Percentiles rank a stretch among this genome's conserved stretches.
phyloP scores from a whole-genome alignment of 2,888 invertebrate genomes.

The Drosophila fulvimacula region DNA sequence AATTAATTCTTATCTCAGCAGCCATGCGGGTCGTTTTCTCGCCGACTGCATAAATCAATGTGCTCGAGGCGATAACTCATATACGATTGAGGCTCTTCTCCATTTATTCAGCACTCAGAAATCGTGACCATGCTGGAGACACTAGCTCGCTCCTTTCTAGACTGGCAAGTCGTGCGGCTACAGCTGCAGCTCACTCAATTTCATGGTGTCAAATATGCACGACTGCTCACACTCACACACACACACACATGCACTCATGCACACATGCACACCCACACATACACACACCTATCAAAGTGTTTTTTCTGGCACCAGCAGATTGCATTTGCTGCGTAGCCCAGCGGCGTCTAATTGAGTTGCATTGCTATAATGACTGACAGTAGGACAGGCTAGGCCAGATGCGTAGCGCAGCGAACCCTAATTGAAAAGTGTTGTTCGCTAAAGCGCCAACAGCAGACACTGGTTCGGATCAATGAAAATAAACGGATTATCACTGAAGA shows the following conservation, averaged over 20 bases:
- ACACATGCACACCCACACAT: conserved; percentile 3
- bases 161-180: conserved; percentile 38
- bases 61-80: conserved; percentile 76
- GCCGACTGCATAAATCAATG: conserved; percentile 77
- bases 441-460: conserved; percentile 30
- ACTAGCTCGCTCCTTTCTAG: conserved; percentile 11
- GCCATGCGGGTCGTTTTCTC: conserved; percentile 66
- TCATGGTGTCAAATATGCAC: conserved; percentile 73
- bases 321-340: conserved; percentile 34
- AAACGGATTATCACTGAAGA: background rate
- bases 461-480: conserved; percentile 9
- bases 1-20: conserved; percentile 78
- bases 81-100: conserved; percentile 37
- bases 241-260: background rate
- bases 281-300: background rate
- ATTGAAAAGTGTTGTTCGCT: conserved; percentile 65
- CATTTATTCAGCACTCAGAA: conserved; percentile 44
- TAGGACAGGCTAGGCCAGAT: background rate
- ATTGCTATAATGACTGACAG: conserved; percentile 54
- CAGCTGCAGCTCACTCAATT: conserved; percentile 72
- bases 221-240: conserved; percentile 6
- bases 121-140: conserved; percentile 26
- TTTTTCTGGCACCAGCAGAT: conserved; percentile 39
- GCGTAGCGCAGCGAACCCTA: conserved; percentile 27
- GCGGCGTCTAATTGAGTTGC: conserved; percentile 73